Percentiles rank a stretch among this genome's conserved stretches.
phyloP scores from a whole-genome alignment of 2,113 vertebrate genomes.

The Panthera leo region DNA sequence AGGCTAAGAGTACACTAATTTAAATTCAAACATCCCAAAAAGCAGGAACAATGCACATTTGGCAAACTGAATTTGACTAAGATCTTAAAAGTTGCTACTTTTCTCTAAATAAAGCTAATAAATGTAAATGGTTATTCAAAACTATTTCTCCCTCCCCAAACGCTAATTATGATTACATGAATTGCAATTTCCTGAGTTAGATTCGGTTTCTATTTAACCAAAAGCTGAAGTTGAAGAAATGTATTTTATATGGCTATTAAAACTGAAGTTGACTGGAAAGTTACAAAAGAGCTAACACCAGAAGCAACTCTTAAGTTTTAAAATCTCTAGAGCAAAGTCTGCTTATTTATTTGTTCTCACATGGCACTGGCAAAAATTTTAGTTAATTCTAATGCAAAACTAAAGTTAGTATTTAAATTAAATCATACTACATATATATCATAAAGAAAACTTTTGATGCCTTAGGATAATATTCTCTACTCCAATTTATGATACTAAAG shows the following conservation, averaged over 20 bases:
- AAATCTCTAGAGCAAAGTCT: neutral
- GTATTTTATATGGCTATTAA: neutral
- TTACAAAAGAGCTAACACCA: neutral
- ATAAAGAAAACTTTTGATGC: neutral
- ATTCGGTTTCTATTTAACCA: neutral
- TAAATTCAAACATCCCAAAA: neutral
- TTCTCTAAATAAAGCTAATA: slow-evolving; percentile 20
- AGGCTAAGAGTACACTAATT: neutral
- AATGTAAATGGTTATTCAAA: neutral
- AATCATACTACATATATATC: neutral
- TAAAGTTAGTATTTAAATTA: slow-evolving; percentile 1
- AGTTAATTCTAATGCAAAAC: neutral
- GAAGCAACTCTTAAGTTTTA: neutral
- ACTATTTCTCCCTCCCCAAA: neutral
- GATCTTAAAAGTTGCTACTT: neutral
- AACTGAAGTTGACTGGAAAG: neutral
- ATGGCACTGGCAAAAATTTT: neutral
- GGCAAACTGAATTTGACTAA: neutral
- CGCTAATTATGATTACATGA: neutral
- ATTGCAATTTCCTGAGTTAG: neutral
- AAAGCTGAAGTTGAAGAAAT: neutral
- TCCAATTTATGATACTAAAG: neutral
- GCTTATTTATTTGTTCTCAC: slow-evolving; percentile 21
- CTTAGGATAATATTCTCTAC: neutral
- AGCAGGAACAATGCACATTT: neutral